Evolutionary conservation across 1,140 invertebrate species (phyloP).

Genomic region (Chrysoperla carnea): DNA sequence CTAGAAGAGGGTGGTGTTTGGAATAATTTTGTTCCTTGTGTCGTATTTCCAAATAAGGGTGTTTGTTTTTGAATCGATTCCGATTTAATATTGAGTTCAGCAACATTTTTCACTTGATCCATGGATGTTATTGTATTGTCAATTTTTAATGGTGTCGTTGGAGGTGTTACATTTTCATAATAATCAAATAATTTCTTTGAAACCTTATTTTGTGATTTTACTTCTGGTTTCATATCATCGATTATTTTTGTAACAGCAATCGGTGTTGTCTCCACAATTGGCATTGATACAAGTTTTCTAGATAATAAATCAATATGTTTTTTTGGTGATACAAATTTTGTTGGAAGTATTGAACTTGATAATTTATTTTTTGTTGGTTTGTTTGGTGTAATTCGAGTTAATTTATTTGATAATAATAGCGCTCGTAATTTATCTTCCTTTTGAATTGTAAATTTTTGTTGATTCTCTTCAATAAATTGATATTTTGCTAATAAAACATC

Average conservation of each 20-base stretch:
- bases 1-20: too few species aligned
- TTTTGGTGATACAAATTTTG: neutral
- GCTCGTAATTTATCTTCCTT: neutral
- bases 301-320: neutral
- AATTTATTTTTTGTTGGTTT: neutral
- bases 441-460: neutral
- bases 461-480: neutral
- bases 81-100: too few species aligned
- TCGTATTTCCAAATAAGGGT: too few species aligned
- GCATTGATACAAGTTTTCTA: neutral
- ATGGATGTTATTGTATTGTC: neutral
- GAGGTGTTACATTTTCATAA: neutral
- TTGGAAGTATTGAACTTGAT: neutral
- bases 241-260: neutral
- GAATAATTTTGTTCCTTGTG: too few species aligned
- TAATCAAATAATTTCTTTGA: neutral
- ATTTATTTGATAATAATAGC: neutral
- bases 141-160: neutral
- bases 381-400: neutral
- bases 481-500: conserved; percentile 1
- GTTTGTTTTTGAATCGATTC: too few species aligned
- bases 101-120: too few species aligned
- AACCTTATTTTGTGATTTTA: neutral
- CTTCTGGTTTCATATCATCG: neutral
- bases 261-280: neutral